phyloP scores from a whole-genome alignment of 2,797 vertebrate species.

The Gallirallus australis region DNA sequence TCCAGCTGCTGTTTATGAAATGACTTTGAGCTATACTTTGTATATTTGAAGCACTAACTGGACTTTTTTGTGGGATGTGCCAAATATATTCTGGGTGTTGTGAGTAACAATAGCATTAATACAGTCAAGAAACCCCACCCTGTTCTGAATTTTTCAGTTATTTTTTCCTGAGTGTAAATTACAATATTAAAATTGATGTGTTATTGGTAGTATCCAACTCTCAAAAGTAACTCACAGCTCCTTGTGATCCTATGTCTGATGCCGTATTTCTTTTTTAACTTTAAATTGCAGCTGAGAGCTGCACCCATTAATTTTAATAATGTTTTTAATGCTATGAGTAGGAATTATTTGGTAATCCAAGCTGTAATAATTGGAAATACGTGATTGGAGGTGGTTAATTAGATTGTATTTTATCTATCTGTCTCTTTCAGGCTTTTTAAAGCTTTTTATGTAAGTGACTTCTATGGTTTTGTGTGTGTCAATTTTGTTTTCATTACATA shows the following conservation, averaged over 20 bases:
- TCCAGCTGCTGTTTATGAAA: neutral
- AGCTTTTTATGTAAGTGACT: neutral
- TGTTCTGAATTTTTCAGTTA: neutral
- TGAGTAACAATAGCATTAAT: neutral
- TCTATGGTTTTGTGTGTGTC: neutral
- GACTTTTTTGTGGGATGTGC: neutral
- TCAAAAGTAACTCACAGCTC: neutral
- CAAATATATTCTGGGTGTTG: neutral
- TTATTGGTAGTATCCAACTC: neutral
- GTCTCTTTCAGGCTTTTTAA: neutral
- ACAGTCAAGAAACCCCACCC: neutral
- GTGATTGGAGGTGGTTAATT: neutral
- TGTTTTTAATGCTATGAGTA: neutral
- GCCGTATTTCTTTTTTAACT: neutral
- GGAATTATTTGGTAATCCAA: constrained; percentile 18
- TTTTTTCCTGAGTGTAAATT: neutral
- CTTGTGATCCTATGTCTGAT: neutral
- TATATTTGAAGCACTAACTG: neutral
- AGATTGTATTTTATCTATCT: neutral
- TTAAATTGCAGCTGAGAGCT: neutral
- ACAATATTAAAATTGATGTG: neutral
- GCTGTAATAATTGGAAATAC: constrained; percentile 14
- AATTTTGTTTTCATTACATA: neutral
- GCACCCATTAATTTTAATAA: neutral
- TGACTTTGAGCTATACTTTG: neutral